Conservation (phyloP, 2,797 vertebrate species). For the Gymnothorax javanicus region DNA sequence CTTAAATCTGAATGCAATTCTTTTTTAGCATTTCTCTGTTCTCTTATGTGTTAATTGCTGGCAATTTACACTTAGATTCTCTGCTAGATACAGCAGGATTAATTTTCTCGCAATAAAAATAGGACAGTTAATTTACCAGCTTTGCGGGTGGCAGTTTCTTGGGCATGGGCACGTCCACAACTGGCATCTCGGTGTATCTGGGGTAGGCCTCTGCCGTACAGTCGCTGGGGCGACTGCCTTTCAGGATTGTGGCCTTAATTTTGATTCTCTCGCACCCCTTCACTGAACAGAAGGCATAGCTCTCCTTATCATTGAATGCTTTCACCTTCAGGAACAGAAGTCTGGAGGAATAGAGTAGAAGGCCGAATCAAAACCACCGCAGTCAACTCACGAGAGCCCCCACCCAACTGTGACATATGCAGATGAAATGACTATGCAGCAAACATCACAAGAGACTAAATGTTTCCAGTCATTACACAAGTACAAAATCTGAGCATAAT, state of each 20-base stretch:
- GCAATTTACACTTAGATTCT: background rate
- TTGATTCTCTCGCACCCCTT: conserved; percentile 91
- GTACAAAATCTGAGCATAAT: background rate
- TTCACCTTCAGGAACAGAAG: conserved; percentile 87
- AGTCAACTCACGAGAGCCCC: background rate
- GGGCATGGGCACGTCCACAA: conserved; percentile 90
- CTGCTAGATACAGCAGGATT: background rate
- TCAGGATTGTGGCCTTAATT: conserved; percentile 85
- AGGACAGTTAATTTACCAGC: conserved; percentile 70
- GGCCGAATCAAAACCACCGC: background rate
- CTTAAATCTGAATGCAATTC: background rate
- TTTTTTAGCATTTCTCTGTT: background rate
- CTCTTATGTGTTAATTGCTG: background rate
- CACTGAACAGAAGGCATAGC: conserved; percentile 89
- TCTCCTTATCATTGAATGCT: conserved; percentile 84
- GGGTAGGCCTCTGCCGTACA: conserved; percentile 86
- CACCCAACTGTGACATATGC: background rate
- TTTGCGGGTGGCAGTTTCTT: conserved; percentile 72
- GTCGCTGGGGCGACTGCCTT: conserved; percentile 78
- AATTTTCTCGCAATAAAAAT: background rate
- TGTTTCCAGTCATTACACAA: background rate
- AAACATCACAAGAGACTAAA: background rate
- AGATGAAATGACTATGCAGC: background rate
- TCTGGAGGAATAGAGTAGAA: conserved; percentile 60
- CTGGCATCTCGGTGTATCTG: conserved; percentile 77